Evolutionary conservation across 1,140 invertebrate species (phyloP).

Genomic region (Lucilia cuprina): DNA sequence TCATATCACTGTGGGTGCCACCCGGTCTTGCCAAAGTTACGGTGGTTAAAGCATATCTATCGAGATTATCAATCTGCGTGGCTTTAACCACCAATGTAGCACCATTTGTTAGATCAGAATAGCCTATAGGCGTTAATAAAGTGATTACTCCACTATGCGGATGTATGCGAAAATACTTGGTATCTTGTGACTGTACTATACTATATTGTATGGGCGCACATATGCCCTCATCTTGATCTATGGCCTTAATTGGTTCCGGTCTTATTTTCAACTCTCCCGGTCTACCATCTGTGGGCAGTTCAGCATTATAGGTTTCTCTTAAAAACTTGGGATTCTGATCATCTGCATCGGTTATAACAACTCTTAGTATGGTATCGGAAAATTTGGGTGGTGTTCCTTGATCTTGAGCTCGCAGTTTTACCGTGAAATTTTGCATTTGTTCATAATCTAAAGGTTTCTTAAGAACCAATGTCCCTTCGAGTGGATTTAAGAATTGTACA

Average conservation of each 20-base stretch:
- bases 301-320: slow-evolving; percentile 77
- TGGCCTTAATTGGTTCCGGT: slow-evolving; percentile 70
- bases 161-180: slow-evolving; percentile 65
- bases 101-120: slow-evolving; percentile 70
- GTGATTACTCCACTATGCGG: slow-evolving; percentile 70
- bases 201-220: slow-evolving; percentile 75
- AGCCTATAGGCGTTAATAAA: slow-evolving; percentile 68
- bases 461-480: slow-evolving; percentile 85
- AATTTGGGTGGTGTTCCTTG: slow-evolving; percentile 80
- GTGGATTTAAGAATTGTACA: slow-evolving; percentile 81
- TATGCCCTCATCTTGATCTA: slow-evolving; percentile 78
- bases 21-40: slow-evolving; percentile 68
- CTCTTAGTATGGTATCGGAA: slow-evolving; percentile 76
- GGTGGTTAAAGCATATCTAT: slow-evolving; percentile 85
- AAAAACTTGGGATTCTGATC: slow-evolving; percentile 89
- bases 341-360: slow-evolving; percentile 88
- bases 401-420: slow-evolving; percentile 83
- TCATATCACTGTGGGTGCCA: slow-evolving; percentile 61
- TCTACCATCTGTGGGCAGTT: slow-evolving; percentile 67
- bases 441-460: slow-evolving; percentile 86
- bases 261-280: slow-evolving; percentile 64
- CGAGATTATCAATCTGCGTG: slow-evolving; percentile 85
- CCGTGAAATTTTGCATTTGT: slow-evolving; percentile 78
- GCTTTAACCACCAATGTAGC: slow-evolving; percentile 79
- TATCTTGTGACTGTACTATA: slow-evolving; percentile 64